Evolutionary conservation across 2,113 vertebrate genomes (phyloP), one percentile per base, ranked within the genome.

Genomic region (Mixornis gularis): DNA sequence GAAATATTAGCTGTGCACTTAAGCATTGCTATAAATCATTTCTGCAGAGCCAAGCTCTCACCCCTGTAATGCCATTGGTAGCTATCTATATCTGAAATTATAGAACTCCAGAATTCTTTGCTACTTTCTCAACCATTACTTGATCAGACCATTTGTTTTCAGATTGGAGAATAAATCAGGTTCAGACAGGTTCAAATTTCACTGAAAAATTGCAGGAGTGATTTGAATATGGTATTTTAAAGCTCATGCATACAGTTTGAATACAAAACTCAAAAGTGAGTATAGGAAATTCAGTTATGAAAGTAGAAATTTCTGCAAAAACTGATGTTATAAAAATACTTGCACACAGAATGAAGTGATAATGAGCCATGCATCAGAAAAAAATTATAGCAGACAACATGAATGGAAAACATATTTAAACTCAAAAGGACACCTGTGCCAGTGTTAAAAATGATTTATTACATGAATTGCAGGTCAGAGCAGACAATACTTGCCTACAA

Each of bases 331-430:
- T 85, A 92, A 91, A 84, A 79, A 90, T 44, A 93, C 65, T 70
- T 95, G 64, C 69, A 78, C 58, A 90, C 71, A 96, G 85, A 92
- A 89, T 69, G 80, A 95, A 90, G 53, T 86, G 90, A 93, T 92
- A 96, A 97, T 95, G 94, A 96, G 76, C 78, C 52, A 89, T 66
- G 73, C 52, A 85, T 94, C 49, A 79, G 68, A 91, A 95, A 95
- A 93, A 96, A 93, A 94, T 53, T 90, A 90, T 43, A 95, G 58
- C 64, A 90, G 79, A 92, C 78, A 93, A 89, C 79, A 88, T 74
- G 91, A 95, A 93, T 5, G 2, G 79, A 95, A 96, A 94, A 91
- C 86, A 71, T 81, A 84, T 66, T 96, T 94, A 94, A 90, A 88
- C 30, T 92, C 86, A 95, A 95, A 95, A 95, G 63, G 71, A 88